Evolutionary conservation across 1,140 invertebrate species (phyloP).

Genomic region (Lasioglossum albipes): DNA sequence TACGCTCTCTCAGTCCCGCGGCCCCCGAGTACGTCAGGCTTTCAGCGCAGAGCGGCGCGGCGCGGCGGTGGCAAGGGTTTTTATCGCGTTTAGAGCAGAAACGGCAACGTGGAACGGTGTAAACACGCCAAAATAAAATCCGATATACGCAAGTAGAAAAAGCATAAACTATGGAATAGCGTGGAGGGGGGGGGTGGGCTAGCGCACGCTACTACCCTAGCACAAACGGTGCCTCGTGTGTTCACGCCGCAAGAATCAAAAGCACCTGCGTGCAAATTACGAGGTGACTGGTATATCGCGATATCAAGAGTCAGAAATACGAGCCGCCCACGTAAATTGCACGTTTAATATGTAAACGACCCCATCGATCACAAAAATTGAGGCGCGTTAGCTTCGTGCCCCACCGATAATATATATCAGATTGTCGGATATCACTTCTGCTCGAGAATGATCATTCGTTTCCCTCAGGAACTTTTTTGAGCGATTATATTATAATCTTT

Average conservation of each 20-base stretch:
- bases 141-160: constrained; percentile 28
- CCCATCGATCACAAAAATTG: constrained; percentile 43
- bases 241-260: constrained; percentile 49
- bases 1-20: background rate
- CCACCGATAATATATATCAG: constrained; percentile 26
- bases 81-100: constrained; percentile 17
- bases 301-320: constrained; percentile 39
- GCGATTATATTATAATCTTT: constrained; percentile 3
- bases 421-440: constrained; percentile 23
- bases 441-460: constrained; percentile 11
- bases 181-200: background rate
- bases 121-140: constrained; percentile 37
- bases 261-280: constrained; percentile 53
- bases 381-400: constrained; percentile 12
- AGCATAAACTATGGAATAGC: constrained; percentile 4
- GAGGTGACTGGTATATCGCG: constrained; percentile 46
- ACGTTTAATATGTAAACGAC: constrained; percentile 49
- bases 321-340: constrained; percentile 34
- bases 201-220: too few species aligned
- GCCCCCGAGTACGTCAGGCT: background rate
- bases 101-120: constrained; percentile 20
- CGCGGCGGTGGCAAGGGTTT: background rate
- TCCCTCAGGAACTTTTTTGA: constrained; percentile 6
- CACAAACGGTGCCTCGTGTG: background rate
- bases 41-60: background rate